Base-by-base conservation (phyloP, 2,113 vertebrate genomes). In the Turdus rufiventris region DNA sequence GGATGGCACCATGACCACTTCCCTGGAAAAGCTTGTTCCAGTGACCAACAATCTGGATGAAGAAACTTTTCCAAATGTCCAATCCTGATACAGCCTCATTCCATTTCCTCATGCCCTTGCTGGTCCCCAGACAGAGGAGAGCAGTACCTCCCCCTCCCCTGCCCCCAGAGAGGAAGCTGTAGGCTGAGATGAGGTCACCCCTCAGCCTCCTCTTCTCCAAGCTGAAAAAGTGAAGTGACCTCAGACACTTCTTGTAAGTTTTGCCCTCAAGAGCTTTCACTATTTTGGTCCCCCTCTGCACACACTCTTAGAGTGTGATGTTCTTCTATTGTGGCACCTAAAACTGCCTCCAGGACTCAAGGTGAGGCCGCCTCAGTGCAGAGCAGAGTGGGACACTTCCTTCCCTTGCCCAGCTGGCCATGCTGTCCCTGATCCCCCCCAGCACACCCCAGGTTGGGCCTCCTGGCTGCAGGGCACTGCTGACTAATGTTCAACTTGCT, bases 351-450 rank as follows among this genome's bases (percentile, higher is more conserved):
- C 33, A 47, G 36, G 4, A 12, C 25, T 83, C 0, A 0, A 61
- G 33, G 23, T 89, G 61, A 16, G 45, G 8, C 29, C 0, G 0
- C 40, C 51, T 18, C 9, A 31, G 53, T 1, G 3, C 42, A 50
- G 43, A 63, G 34, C 33, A n/a, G 51, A 62, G 29, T 3, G 1
- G 21, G 12, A 51, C 25, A 36, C 5, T 34, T 24, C 13, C 31
- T 15, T 62, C 63, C 48, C 54, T 53, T 1, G 0, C 10, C 54
- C 0, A 0, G 2, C 24, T 34, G 5, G 13, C 1, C 8, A 13
- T 40, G 15, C 34, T 73, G 34, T 40, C 20, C 18, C 36, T 43
- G 20, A 9, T 72, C 18, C 2, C 14, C 14, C 20, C 7, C 24
- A 15, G 28, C 29, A 36, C 11, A 21, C 0, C 16, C 36, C 68